Conservation (phyloP, 1,140 invertebrate genomes). For the Hydropsyche tenuis region DNA sequence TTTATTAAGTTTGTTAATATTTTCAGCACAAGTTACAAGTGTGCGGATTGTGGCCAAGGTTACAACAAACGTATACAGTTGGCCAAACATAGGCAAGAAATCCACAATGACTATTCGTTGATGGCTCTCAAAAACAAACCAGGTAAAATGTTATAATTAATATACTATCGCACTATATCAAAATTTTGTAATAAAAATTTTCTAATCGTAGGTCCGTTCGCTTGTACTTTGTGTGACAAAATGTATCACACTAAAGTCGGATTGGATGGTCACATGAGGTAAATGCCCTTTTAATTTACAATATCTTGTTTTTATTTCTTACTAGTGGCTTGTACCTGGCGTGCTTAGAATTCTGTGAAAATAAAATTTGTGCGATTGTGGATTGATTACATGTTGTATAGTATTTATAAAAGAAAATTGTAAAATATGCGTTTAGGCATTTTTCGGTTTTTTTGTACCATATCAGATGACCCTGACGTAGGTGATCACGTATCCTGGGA, state of each 20-base stretch:
- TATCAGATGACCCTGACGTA: too few relatives aligned
- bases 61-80: conserved; percentile 43
- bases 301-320: too few relatives aligned
- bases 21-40: conserved; percentile 43
- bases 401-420: too few relatives aligned
- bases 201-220: conserved; percentile 41
- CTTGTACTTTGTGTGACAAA: conserved; percentile 39
- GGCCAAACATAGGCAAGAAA: conserved; percentile 33
- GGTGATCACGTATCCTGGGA: too few relatives aligned
- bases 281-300: too few relatives aligned
- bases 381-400: too few relatives aligned
- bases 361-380: too few relatives aligned
- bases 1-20: neutral
- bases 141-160: conserved; percentile 15
- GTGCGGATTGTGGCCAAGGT: conserved; percentile 46
- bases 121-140: conserved; percentile 38
- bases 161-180: neutral
- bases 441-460: too few relatives aligned
- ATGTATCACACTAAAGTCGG: conserved; percentile 48
- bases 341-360: too few relatives aligned
- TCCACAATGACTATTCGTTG: conserved; percentile 40
- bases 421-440: too few relatives aligned
- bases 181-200: neutral
- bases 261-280: conserved; percentile 48
- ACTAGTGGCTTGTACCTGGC: too few relatives aligned